phyloP scores from a whole-genome alignment of 1,140 invertebrate species.

The Hydropsyche tenuis region DNA sequence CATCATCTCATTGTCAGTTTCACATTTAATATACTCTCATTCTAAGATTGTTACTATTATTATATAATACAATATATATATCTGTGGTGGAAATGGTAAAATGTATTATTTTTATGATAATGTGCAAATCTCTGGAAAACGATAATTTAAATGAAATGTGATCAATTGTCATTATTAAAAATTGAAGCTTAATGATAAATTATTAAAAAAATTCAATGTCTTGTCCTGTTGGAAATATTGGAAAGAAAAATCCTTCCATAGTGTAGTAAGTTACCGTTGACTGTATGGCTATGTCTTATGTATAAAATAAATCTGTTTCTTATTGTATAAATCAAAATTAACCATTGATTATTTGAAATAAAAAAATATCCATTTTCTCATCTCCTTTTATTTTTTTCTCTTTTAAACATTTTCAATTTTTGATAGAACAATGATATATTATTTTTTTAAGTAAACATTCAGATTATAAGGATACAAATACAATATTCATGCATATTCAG shows the following conservation, averaged over 20 bases:
- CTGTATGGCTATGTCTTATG: constrained; percentile 37
- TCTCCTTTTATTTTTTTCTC: no score
- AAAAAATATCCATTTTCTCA: no score
- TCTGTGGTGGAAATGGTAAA: neutral
- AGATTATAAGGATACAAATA: no score
- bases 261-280: constrained; percentile 35
- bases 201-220: constrained; percentile 22
- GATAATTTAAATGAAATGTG: constrained; percentile 16
- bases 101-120: neutral
- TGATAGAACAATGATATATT: no score
- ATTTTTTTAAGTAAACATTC: no score
- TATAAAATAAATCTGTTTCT: constrained; percentile 40
- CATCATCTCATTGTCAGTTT: neutral
- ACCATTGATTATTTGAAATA: neutral
- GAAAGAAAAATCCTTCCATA: constrained; percentile 35
- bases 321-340: constrained; percentile 31
- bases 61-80: neutral
- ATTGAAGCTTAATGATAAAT: constrained; percentile 14
- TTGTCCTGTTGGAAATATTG: constrained; percentile 23
- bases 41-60: neutral
- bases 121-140: neutral
- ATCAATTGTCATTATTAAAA: constrained; percentile 21
- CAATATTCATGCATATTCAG: no score
- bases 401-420: no score
- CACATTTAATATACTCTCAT: no score